phyloP scores from a whole-genome alignment of 2,797 vertebrate species.

The Serranus cabrilla region DNA sequence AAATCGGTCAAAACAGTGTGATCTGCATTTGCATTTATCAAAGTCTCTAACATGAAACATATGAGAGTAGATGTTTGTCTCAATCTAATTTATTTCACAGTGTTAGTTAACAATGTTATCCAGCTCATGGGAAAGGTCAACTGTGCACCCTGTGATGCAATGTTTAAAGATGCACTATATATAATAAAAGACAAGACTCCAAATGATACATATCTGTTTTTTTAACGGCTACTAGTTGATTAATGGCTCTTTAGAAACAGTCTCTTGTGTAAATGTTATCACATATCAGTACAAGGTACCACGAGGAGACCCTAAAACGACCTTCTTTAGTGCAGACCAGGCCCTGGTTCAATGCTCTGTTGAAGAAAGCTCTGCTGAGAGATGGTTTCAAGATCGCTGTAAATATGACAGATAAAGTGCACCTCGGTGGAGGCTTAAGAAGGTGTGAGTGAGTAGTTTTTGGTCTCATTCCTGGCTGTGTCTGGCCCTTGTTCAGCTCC shows the following conservation, averaged over 20 bases:
- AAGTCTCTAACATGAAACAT: not conserved
- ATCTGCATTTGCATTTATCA: too few species aligned
- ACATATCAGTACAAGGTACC: slow-evolving; percentile 14
- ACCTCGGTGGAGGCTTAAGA: slow-evolving; percentile 31
- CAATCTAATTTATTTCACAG: too few species aligned
- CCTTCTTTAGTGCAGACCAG: slow-evolving; percentile 1
- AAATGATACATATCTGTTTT: not conserved
- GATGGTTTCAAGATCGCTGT: slow-evolving; percentile 55
- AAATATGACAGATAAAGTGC: slow-evolving; percentile 64
- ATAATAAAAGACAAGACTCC: not conserved
- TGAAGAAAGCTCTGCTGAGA: slow-evolving; percentile 39
- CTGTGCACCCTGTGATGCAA: too few species aligned
- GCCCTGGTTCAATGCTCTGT: not conserved
- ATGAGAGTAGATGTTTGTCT: not conserved
- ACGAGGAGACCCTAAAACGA: slow-evolving; percentile 26
- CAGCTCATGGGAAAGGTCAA: too few species aligned
- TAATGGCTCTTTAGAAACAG: slow-evolving; percentile 10
- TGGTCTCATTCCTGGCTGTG: slow-evolving; percentile 60
- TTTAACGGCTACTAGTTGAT: slow-evolving; percentile 14
- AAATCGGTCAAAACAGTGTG: too few species aligned
- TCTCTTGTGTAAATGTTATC: slow-evolving; percentile 26
- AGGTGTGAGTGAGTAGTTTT: slow-evolving; percentile 63
- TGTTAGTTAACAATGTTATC: not conserved
- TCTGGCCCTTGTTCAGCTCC: slow-evolving; percentile 74
- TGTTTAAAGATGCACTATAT: not conserved